phyloP scores from a whole-genome alignment of 2,113 vertebrate species.

The Anthoscopus minutus region DNA sequence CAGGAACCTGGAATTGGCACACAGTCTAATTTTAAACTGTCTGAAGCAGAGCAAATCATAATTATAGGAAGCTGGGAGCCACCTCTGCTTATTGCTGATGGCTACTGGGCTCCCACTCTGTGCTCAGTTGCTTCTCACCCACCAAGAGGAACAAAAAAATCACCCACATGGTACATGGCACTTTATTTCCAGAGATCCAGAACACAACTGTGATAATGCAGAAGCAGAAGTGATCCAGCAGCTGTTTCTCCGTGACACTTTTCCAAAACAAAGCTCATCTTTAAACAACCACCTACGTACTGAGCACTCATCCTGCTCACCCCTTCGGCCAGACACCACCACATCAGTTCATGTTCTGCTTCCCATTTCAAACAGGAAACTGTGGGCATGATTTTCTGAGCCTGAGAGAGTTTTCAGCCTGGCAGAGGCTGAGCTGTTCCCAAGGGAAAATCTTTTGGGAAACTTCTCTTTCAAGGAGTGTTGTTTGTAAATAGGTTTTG shows the following conservation, averaged over 20 bases:
- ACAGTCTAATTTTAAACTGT: background rate
- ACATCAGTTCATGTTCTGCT: background rate
- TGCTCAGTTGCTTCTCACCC: background rate
- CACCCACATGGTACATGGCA: accelerated
- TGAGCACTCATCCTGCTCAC: background rate
- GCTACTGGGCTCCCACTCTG: background rate
- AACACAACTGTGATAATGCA: background rate
- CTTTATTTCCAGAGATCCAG: background rate
- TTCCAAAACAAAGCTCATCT: background rate
- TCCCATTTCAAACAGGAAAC: background rate
- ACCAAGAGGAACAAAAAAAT: background rate
- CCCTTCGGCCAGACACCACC: background rate
- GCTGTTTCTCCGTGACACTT: background rate
- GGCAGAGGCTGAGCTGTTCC: no score
- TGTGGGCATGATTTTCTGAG: no score
- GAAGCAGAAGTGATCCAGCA: background rate
- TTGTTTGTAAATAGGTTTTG: no score
- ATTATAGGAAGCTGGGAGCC: background rate
- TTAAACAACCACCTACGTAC: background rate
- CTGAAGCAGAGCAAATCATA: background rate
- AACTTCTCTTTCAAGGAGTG: no score
- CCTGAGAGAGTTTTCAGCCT: no score
- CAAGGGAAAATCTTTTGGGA: no score
- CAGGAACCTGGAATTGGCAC: background rate
- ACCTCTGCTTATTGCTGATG: background rate